Base-by-base conservation (phyloP, 2,113 vertebrate genomes). In the Xiphias gladius region DNA sequence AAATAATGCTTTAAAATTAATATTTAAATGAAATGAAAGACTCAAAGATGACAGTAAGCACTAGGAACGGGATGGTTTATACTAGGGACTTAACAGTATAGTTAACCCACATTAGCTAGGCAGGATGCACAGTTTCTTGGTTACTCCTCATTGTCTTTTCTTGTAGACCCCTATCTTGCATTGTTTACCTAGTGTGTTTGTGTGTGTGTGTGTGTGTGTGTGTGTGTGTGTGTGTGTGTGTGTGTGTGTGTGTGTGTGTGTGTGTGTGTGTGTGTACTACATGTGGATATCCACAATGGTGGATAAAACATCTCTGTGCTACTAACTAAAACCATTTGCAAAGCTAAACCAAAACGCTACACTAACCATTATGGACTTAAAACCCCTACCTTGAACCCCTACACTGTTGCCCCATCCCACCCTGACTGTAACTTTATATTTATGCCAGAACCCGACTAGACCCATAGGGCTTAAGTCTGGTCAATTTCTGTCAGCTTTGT, bases 371-470 rank as follows among this genome's bases (percentile, higher is more conserved):
- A 7, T 54, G n/a, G 41, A 61, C 39, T 66, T 30, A 11, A 62
- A 75, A 24, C 24, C 66, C 41, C 30, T 61, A 66, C 39, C 17
- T 22, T 55, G 1, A 71, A 67, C 28, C 80, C 70, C 20, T 73
- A 37, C 48, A 54, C 54, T 72, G 55, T 77, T 55, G 48, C 74
- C 58, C 77, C 26, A 50, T 35, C 48, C 63, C 20, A 57, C 41
- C 57, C 30, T 70, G 43, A 65, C 16, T 59, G 41, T 12, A 58
- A 66, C n/a, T 20, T 61, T 74, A 57, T 46, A 65, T 80, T 62
- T 10, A 63, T 86, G 91, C 79, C 84, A 26, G 72, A 83, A 87
- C 84, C 84, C 87, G 82, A 81, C 30, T 52, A 20, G 48, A 83
- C 73, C 72, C 76, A 84, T 70, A 75, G 79, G 85, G 52, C 39